A percentile compares a stretch with the other conserved stretches of the same genome.
Evolutionary conservation across 2,888 invertebrate species (phyloP).

Genomic region (Podotricha telesiphe): DNA sequence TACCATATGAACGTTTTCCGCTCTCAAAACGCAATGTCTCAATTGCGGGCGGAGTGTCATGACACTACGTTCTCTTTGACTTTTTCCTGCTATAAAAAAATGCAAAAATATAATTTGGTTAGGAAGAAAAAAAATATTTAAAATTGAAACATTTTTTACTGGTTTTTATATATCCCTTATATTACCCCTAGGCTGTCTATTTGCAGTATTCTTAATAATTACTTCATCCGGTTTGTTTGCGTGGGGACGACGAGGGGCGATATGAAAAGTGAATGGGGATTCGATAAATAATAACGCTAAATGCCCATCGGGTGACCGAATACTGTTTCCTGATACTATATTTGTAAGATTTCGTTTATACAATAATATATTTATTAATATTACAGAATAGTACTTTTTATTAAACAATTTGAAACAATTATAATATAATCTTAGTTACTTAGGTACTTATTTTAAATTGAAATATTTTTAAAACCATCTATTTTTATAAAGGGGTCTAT

Average conservation of each 20-base stretch:
- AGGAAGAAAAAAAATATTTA: not conserved
- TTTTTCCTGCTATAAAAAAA: no score
- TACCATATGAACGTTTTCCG: no score
- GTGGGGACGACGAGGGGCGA: conserved; percentile 60
- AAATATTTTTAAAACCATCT: no score
- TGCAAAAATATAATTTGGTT: no score
- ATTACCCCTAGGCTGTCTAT: conserved; percentile 67
- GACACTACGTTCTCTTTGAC: no score
- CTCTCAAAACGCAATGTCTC: no score
- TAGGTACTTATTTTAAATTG: no score
- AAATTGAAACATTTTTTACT: not conserved
- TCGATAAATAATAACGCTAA: conserved; percentile 82
- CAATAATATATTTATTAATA: not conserved
- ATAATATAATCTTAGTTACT: no score
- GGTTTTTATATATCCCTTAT: conserved; percentile 59
- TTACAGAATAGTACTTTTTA: not conserved
- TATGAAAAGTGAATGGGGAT: conserved; percentile 74
- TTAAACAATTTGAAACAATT: no score
- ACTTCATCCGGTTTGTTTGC: conserved; percentile 81
- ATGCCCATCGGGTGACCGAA: conserved; percentile 73
- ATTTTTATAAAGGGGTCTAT: no score
- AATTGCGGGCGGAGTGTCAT: no score
- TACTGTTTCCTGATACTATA: conserved; percentile 42
- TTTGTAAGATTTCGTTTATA: conserved; percentile 17
- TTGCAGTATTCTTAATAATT: conserved; percentile 82